These are phyloP conservation scores for Calliphora vomitoria DNA, from an alignment of 2,888 invertebrate species.

Conservation along the genomic window DNA sequence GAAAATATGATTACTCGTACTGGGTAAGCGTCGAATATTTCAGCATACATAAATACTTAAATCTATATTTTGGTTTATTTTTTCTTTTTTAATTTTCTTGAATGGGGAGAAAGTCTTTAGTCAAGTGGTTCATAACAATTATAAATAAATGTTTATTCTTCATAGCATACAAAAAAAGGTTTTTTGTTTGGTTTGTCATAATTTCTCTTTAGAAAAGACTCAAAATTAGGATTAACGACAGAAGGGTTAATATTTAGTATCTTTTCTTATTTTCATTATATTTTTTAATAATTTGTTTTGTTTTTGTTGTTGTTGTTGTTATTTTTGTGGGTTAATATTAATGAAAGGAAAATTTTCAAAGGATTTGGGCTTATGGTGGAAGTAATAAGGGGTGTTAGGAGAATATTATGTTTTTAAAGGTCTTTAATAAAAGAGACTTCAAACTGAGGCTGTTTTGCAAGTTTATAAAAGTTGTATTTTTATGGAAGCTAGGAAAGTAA, in stretches of 20 bases:
- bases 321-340: constrained; percentile 11
- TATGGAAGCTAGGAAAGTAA: no score
- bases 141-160: constrained; percentile 62
- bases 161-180: constrained; percentile 23
- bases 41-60: constrained; percentile 15
- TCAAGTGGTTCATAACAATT: constrained; percentile 68
- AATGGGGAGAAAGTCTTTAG: constrained; percentile 24
- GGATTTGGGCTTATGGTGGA: background rate
- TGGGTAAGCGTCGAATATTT: constrained; percentile 19
- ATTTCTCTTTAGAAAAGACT: constrained; percentile 1
- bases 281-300: constrained; percentile 10
- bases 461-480: no score
- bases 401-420: no score
- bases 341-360: constrained; percentile 33
- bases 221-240: constrained; percentile 30
- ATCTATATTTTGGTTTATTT: background rate
- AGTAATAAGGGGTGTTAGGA: background rate
- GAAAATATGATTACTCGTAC: constrained; percentile 41
- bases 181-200: constrained; percentile 27
- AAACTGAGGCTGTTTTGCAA: no score
- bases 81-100: background rate
- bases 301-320: background rate
- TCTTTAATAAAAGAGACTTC: no score
- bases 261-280: background rate
- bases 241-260: constrained; percentile 28